Evolutionary conservation across 1,140 invertebrate genomes (phyloP).

Genomic region (Elymnias hypermnestra): DNA sequence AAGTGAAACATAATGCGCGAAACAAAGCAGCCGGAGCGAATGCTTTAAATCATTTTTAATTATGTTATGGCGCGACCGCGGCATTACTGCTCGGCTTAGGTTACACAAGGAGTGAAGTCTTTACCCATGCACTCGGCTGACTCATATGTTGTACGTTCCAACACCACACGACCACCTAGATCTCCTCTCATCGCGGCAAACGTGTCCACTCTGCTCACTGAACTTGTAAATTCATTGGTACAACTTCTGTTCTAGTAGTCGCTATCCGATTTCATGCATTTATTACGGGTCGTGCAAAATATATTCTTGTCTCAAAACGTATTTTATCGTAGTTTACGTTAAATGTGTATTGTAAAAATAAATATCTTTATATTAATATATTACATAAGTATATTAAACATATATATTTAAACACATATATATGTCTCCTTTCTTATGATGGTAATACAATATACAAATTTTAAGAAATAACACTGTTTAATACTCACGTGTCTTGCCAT

Average conservation of each 20-base stretch:
- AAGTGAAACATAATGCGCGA: slow-evolving; percentile 74
- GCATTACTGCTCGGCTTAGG: slow-evolving; percentile 37
- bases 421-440: no score
- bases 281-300: neutral
- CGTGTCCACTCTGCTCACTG: slow-evolving; percentile 10
- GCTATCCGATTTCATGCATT: slow-evolving; percentile 7
- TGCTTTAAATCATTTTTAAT: slow-evolving; percentile 76
- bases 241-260: slow-evolving; percentile 13
- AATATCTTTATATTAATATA: no score
- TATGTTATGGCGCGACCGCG: slow-evolving; percentile 68
- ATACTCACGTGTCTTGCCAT: neutral
- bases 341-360: no score
- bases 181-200: slow-evolving; percentile 7
- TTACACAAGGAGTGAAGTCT: slow-evolving; percentile 24
- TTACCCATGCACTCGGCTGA: slow-evolving; percentile 25
- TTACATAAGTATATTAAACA: no score
- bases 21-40: slow-evolving; percentile 75
- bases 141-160: slow-evolving; percentile 5
- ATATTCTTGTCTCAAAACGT: no score
- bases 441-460: no score
- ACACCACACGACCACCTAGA: slow-evolving; percentile 16
- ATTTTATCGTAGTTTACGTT: no score
- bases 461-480: no score
- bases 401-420: no score
- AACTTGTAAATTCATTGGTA: slow-evolving; percentile 11